Evolutionary conservation across 2,888 invertebrate genomes (phyloP), one percentile per base, ranked within the genome.

Genomic region (Auanema freiburgensis): DNA sequence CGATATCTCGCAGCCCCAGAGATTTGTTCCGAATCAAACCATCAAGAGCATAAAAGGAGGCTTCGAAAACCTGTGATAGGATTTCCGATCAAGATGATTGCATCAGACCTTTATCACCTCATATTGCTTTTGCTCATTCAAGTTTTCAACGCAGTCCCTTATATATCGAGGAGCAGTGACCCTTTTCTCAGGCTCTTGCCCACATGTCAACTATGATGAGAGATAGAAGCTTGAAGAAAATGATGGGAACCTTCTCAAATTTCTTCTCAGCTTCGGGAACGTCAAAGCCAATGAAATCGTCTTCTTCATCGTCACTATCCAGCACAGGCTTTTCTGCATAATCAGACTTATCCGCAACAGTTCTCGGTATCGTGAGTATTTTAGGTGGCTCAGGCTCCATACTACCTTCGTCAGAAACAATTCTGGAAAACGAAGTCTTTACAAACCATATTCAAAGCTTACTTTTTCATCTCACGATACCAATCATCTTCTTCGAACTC

Each of bases 111-210:
- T 18, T 8, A 2, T 21, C 41, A 58, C 63, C 52, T 63, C 63
- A 43, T 63, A 63, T 44, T 50, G n/a, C n/a, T 63, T 58, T 43
- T 51, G 52, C 53, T 63, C 63, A 16, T 18, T 41, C 43, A 63
- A 44, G 41, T 54, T 42, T 14, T 63, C 58, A 51, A 63, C 51
- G 16, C 46, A 43, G 33, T 63, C 63, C 6, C 43, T 25, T 8
- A 63, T 58, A n/a, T 63, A 63, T 33, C 41, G 44, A 11, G 63
- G 63, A 14, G 52, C 25, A 21, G 24, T 16, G 18, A 25, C 43
- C 12, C n/a, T 25, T 21, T 41, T 62, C 24, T 56, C 62, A 14
- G 57, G 50, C 25, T 56, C 57, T 24, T 62, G 56, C 4, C 57
- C 62, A 40, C 42, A 41, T 21, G 56, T 62, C 50, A 60, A n/a